Evolutionary conservation across 2,888 invertebrate genomes (phyloP).

Genomic region (Spilosoma lubricipeda): DNA sequence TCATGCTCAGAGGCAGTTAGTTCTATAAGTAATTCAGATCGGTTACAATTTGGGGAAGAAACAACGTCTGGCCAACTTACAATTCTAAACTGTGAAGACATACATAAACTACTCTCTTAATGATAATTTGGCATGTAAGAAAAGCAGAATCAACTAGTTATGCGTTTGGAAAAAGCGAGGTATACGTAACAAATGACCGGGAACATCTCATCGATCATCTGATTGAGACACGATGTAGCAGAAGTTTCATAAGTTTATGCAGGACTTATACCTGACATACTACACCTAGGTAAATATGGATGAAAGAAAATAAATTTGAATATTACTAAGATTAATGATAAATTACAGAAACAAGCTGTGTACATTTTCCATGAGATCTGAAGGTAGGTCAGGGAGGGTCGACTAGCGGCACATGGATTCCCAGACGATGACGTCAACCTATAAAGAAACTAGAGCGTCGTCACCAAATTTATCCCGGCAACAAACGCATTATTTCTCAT

Average conservation of each 20-base stretch:
- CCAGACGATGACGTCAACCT: slow-evolving; percentile 83
- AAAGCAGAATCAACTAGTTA: too few species aligned
- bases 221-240: too few species aligned
- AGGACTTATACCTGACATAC: too few species aligned
- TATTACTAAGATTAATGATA: too few species aligned
- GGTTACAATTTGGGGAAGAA: not conserved
- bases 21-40: not conserved
- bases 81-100: not conserved
- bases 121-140: too few species aligned
- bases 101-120: slow-evolving; percentile 29
- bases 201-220: not conserved
- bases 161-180: too few species aligned
- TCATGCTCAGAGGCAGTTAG: not conserved
- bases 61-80: not conserved
- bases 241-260: too few species aligned
- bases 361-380: slow-evolving; percentile 63
- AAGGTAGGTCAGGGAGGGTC: slow-evolving; percentile 83
- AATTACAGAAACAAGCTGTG: slow-evolving; percentile 28
- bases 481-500: slow-evolving; percentile 81
- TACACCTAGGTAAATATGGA: too few species aligned
- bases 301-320: too few species aligned
- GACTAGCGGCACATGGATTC: slow-evolving; percentile 76
- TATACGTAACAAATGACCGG: not conserved
- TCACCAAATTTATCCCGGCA: slow-evolving; percentile 79
- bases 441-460: slow-evolving; percentile 84